Base-by-base conservation (phyloP, 53 echinoderm and acorn worm genomes). In the Mesocentrotus franciscanus region DNA sequence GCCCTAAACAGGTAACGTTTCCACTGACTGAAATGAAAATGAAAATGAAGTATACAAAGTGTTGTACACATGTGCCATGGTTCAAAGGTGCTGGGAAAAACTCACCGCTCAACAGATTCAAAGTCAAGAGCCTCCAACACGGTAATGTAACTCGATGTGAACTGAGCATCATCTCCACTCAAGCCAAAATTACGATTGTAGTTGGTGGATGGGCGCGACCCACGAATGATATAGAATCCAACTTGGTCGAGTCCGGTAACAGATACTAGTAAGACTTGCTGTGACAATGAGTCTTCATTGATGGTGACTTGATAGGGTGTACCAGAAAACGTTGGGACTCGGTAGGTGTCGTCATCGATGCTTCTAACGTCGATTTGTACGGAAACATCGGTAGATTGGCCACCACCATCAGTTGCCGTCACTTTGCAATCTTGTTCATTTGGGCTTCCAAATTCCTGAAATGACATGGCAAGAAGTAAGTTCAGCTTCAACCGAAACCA, bases 171-270 rank as follows among this genome's bases (percentile, higher is more conserved):
- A 24, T 0, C 72, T 24, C 3, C 10, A 30, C 61, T 60, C 90
- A 55, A 24, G 57, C 39, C 30, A 85, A 99, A 99, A 81, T 96
- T 98, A 20, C 32, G 81, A 8, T 97, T 95, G 55, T 83, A 95
- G 97, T 99, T 99, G 57, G 99, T 99, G 61, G 95, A 96, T 1
- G 98, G 98, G 18, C 95, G 95, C 75, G 96, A 94, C 15, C 99
- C 99, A 10, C 85, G 72, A 58, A 98, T 92, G 42, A 99, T 62
- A 39, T 95, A 94, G 92, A 93, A 98, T 6, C 94, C 95, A 26
- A 99, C 81, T 3, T 71, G 78, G 17, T 58, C 24, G 26, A 56
- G 79, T 5, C 58, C 70, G 0, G 62, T 56, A 27, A 90, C 57
- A 5, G 84, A 68, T 3, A 94, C 87, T 5, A 33, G 60, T 4